Conservation (phyloP, 2,888 invertebrate species). For the Tipula unca region DNA sequence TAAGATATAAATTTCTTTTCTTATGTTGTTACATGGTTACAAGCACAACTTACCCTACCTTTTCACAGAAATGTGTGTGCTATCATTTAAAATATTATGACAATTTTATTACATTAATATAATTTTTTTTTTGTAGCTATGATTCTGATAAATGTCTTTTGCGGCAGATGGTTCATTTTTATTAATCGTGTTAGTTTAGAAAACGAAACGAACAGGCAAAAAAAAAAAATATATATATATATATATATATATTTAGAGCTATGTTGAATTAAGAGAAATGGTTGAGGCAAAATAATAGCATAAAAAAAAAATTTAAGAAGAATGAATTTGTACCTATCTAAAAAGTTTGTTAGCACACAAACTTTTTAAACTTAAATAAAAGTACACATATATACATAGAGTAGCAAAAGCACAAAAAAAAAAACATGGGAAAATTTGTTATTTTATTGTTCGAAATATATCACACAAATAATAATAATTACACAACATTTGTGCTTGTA, state of each 20-base stretch:
- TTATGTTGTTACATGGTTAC: background rate
- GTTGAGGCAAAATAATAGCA: background rate
- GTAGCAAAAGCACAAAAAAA: background rate
- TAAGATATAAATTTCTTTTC: background rate
- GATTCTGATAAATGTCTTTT: constrained; percentile 14
- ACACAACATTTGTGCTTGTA: background rate
- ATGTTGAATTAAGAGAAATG: constrained; percentile 14
- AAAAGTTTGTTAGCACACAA: constrained; percentile 14
- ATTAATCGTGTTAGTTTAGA: constrained; percentile 14
- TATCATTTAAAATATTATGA: constrained; percentile 14
- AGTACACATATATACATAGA: background rate
- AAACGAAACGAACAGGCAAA: background rate
- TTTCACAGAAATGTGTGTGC: background rate
- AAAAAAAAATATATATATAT: background rate
- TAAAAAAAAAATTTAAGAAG: background rate
- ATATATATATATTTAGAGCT: background rate
- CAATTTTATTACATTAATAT: constrained; percentile 14
- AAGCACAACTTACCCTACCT: constrained; percentile 14
- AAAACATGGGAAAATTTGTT: background rate
- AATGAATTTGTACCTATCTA: constrained; percentile 8
- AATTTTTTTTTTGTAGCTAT: background rate
- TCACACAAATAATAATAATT: constrained; percentile 8
- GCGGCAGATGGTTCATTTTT: constrained; percentile 14
- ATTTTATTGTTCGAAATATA: background rate
- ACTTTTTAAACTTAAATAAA: constrained; percentile 9